Evolutionary conservation across 2,113 vertebrate genomes (phyloP).

Genomic region (Rafetus swinhoei): DNA sequence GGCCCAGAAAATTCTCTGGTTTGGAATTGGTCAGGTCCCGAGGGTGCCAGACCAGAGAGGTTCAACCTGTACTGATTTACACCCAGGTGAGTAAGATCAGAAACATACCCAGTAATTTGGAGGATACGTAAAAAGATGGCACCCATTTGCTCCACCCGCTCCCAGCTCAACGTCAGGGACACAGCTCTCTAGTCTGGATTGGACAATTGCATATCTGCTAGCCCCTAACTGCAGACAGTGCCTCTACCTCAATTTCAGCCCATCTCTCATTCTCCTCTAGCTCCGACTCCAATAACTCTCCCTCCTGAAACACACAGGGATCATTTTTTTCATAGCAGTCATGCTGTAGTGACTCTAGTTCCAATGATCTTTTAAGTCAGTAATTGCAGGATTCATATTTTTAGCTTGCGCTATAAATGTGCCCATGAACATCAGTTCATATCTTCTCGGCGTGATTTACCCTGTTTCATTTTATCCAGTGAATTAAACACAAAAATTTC

Average conservation of each 20-base stretch:
- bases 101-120: background rate
- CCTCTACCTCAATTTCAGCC: background rate
- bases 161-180: background rate
- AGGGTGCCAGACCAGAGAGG: no score
- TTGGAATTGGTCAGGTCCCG: no score
- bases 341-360: background rate
- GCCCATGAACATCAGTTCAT: conserved; percentile 44
- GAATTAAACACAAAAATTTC: conserved; percentile 52
- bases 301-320: background rate
- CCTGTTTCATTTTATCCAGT: conserved; percentile 25
- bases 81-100: background rate
- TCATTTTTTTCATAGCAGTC: background rate
- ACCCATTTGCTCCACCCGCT: background rate
- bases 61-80: background rate
- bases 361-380: background rate
- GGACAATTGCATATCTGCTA: background rate
- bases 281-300: background rate
- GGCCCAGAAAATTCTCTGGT: no score
- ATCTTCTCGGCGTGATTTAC: conserved; percentile 59
- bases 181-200: background rate
- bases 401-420: conserved; percentile 1
- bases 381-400: conserved; percentile 47
- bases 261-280: background rate
- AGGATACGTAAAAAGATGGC: background rate
- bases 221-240: background rate